phyloP scores from a whole-genome alignment of 2,888 invertebrate genomes.

The Punctoribates punctum region DNA sequence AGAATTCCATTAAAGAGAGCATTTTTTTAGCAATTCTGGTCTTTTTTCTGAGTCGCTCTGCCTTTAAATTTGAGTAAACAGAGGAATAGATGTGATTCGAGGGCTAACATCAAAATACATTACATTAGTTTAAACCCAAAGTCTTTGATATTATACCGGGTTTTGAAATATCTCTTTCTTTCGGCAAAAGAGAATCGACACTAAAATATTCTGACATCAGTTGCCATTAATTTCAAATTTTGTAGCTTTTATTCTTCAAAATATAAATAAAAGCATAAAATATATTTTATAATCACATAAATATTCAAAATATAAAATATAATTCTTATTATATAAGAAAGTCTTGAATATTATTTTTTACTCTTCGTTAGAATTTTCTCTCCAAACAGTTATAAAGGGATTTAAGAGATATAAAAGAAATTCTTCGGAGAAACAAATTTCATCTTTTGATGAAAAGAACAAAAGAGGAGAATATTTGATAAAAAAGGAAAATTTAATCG shows the following conservation, averaged over 20 bases:
- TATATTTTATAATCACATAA: not conserved
- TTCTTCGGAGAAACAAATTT: no score
- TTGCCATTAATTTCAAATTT: constrained; percentile 5
- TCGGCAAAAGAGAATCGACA: not conserved
- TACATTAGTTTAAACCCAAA: constrained; percentile 6
- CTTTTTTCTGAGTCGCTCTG: not conserved
- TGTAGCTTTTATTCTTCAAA: constrained; percentile 3
- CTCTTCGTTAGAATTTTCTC: no score
- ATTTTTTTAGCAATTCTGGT: not conserved
- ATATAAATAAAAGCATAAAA: not conserved
- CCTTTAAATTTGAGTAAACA: not conserved
- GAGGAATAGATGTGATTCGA: not conserved
- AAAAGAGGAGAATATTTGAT: no score
- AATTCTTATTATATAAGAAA: no score
- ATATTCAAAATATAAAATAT: no score
- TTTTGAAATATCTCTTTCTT: not conserved
- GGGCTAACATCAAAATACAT: constrained; percentile 5
- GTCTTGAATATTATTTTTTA: no score
- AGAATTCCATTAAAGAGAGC: not conserved
- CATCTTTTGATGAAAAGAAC: no score
- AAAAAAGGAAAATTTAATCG: constrained; percentile 8
- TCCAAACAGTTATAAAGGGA: no score
- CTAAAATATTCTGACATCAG: not conserved
- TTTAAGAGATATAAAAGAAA: no score
- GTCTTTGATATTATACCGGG: not conserved